phyloP scores from a whole-genome alignment of 2,113 vertebrate genomes.

The Ammodytes marinus region DNA sequence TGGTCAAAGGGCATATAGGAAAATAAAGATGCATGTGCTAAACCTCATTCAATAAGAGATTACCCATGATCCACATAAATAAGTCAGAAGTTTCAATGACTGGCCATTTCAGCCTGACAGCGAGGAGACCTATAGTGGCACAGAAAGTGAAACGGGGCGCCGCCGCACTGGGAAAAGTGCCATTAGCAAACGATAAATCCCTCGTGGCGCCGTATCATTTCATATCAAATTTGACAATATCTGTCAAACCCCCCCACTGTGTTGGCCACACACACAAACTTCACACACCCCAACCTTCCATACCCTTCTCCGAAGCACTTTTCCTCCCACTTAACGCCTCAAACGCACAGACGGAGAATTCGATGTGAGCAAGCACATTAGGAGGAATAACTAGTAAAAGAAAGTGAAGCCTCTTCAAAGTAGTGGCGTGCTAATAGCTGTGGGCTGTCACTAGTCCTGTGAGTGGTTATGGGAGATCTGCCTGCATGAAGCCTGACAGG shows the following conservation, averaged over 20 bases:
- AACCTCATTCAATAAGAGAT: conserved; percentile 39
- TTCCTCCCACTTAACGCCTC: conserved; percentile 81
- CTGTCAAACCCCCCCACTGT: conserved; percentile 67
- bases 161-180: conserved; percentile 50
- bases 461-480: conserved; percentile 76
- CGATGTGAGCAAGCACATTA: conserved; percentile 80
- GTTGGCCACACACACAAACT: conserved; percentile 62
- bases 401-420: conserved; percentile 84
- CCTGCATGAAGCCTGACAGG: conserved; percentile 81
- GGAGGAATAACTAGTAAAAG: conserved; percentile 82
- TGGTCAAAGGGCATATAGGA: conserved; percentile 26
- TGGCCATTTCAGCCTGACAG: conserved; percentile 39
- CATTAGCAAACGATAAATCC: conserved; percentile 71
- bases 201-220: conserved; percentile 55
- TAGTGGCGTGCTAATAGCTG: conserved; percentile 82
- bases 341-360: conserved; percentile 75
- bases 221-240: conserved; percentile 76
- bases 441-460: conserved; percentile 83
- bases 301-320: conserved; percentile 74
- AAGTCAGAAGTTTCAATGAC: conserved; percentile 22
- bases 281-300: conserved; percentile 59
- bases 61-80: conserved; percentile 27
- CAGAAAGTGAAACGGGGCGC: conserved; percentile 41
- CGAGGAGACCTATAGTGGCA: conserved; percentile 29
- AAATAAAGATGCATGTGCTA: conserved; percentile 4